Base-by-base conservation (phyloP, 2,113 vertebrate species). In the Cercocebus atys region DNA sequence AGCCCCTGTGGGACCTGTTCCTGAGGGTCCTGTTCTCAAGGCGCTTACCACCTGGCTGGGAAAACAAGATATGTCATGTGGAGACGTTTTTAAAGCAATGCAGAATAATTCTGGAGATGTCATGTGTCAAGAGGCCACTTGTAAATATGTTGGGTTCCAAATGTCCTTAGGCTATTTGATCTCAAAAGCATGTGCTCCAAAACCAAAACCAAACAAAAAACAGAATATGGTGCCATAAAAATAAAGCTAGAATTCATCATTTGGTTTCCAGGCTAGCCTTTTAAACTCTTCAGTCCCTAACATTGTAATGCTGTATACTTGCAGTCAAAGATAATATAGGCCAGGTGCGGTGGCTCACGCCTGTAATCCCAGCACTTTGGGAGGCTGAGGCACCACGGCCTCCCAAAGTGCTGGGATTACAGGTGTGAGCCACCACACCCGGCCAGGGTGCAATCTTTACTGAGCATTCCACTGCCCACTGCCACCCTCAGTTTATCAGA, bases 151-250 rank as follows among this genome's bases (percentile, higher is more conserved):
- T 87, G 35, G 30, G 23, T 94, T 84, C 80, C 88, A 59, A 90
- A 81, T 87, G 27, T 73, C 93, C 89, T 93, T 81, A 79, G 75
- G 52, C 90, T 88, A 43, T 92, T 88, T 94, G 75, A 87, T 95
- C 90, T 92, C 61, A 93, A 93, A 95, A 93, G 45, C 83, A 88
- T 40, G 59, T 47, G 75, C 55, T 75, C 86, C 57, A 14, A 96
- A 94, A 91, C 86, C 43, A 14, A 96, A 94, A 91, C 40, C 40
- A 96, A 81, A 93, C 35, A 90, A 91, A 94, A 87, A 88, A 64
- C 78, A 81, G 89, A 96, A 92, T 82, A 68, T 12, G 16, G 20
- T 52, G 6, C 79, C 43, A 70, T 72, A n/a, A 76, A 85, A 94
- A 72, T 95, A 93, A 93, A 96, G 76, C 35, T 47, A 45, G 72